A percentile compares a stretch with the other conserved stretches of the same genome.
phyloP scores from a whole-genome alignment of 2,113 vertebrate species.

The Urocynchramus pylzowi region DNA sequence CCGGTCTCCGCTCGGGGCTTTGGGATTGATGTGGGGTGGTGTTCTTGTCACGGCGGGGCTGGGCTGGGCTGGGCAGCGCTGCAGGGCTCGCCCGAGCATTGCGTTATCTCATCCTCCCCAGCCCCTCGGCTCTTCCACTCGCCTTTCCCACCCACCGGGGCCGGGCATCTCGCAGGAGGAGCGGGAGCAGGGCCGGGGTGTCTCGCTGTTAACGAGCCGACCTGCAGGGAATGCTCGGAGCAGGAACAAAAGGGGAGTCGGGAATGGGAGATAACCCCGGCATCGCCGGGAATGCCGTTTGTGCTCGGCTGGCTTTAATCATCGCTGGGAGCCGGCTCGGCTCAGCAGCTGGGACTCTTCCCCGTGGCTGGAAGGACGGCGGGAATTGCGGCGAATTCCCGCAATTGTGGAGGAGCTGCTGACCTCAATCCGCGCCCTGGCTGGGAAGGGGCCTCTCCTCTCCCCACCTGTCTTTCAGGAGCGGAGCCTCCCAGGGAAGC shows the following conservation, averaged over 20 bases:
- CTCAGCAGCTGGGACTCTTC: neutral
- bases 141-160: fast-evolving
- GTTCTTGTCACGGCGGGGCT: neutral
- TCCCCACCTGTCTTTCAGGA: neutral
- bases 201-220: neutral
- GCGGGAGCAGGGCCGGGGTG: neutral
- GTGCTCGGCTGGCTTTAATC: neutral
- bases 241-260: neutral
- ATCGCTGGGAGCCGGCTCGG: neutral
- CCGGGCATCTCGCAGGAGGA: neutral
- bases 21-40: neutral
- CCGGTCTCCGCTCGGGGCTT: neutral
- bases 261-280: neutral
- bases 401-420: neutral
- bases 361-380: neutral
- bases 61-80: neutral
- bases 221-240: neutral
- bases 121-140: neutral
- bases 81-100: neutral
- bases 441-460: neutral
- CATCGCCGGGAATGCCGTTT: neutral
- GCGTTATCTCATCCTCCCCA: neutral
- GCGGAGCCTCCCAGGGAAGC: neutral
- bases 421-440: neutral
- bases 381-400: neutral